Evolutionary conservation across 2,888 invertebrate genomes (phyloP).

Genomic region (Seira musarum): DNA sequence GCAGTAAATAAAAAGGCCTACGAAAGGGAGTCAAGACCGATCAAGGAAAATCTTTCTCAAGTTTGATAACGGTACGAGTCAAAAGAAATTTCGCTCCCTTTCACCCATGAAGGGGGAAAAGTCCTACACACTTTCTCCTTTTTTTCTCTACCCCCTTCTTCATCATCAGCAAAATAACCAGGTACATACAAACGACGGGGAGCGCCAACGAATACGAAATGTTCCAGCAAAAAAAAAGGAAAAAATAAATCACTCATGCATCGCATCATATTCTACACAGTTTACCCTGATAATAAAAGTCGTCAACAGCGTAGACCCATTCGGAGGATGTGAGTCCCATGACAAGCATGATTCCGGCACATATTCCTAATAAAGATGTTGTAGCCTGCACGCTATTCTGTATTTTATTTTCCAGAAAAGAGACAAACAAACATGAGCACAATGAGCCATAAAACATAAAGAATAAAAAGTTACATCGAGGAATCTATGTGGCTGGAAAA

Average conservation of each 20-base stretch:
- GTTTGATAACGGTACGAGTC: background rate
- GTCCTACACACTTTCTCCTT: background rate
- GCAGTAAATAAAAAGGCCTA: slow-evolving; percentile 64
- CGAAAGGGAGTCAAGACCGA: background rate
- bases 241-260: background rate
- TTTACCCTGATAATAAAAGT: slow-evolving; percentile 63
- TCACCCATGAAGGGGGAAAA: background rate
- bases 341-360: slow-evolving; percentile 50
- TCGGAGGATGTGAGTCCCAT: slow-evolving; percentile 63
- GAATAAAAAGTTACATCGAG: slow-evolving; percentile 7
- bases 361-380: slow-evolving; percentile 44
- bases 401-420: background rate
- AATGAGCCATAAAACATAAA: slow-evolving; percentile 16
- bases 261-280: slow-evolving; percentile 3
- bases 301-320: slow-evolving; percentile 62
- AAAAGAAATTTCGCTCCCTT: background rate
- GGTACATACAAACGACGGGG: no score
- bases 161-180: no score
- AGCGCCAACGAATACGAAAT: no score
- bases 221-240: background rate
- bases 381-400: slow-evolving; percentile 54
- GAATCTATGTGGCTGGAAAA: slow-evolving; percentile 1
- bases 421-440: slow-evolving; percentile 25
- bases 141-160: no score
- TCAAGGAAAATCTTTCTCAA: background rate